Evolutionary conservation across 2,888 invertebrate genomes (phyloP).

Genomic region (Eupithecia exiguata): DNA sequence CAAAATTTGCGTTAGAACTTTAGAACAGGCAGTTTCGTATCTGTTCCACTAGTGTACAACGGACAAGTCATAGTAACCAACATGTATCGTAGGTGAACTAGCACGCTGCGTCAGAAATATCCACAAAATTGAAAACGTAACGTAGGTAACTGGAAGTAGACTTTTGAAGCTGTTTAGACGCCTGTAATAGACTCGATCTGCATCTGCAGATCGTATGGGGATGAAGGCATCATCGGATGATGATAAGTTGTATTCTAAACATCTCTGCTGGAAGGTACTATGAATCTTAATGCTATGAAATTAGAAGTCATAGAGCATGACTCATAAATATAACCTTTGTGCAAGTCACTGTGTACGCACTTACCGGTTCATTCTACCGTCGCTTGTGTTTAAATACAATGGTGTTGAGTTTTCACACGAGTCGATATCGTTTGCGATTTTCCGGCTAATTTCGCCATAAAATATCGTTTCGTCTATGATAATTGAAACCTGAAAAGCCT

Average conservation of each 20-base stretch:
- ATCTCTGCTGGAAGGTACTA: neutral
- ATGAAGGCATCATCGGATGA: too few species aligned
- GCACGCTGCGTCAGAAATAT: too few species aligned
- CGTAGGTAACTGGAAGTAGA: too few species aligned
- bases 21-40: too few species aligned
- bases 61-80: too few species aligned
- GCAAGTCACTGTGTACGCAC: constrained; percentile 38
- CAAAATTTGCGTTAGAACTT: too few species aligned
- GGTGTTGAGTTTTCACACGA: neutral
- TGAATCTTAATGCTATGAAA: neutral
- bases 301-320: constrained; percentile 21
- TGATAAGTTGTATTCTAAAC: neutral
- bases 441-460: neutral
- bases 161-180: too few species aligned
- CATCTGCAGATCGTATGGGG: too few species aligned
- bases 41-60: too few species aligned
- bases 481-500: neutral
- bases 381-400: constrained; percentile 25
- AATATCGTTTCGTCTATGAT: neutral
- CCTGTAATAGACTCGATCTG: too few species aligned
- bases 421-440: neutral
- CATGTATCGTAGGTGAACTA: too few species aligned
- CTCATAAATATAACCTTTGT: constrained; percentile 26
- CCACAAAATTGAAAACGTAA: too few species aligned
- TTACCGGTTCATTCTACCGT: constrained; percentile 34